Percentiles rank a stretch among this genome's conserved stretches.
Conservation (phyloP, 2,797 vertebrate species). For the Clarias fuscus region DNA sequence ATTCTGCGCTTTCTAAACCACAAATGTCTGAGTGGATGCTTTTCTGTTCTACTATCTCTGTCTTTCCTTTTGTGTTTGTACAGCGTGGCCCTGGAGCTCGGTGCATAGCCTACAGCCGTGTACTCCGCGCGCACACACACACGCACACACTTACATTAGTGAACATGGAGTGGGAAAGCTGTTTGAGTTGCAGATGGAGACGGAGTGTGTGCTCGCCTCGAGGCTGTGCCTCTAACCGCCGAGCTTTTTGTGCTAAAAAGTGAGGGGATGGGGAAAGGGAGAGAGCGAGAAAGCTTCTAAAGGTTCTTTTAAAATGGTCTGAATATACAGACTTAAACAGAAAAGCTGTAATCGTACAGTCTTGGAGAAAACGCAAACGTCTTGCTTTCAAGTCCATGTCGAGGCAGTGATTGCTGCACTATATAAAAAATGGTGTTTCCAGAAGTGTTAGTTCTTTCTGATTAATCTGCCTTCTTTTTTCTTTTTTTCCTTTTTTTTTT, state of each 20-base stretch:
- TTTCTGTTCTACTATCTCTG: conserved; percentile 43
- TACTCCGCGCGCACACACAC: conserved; percentile 32
- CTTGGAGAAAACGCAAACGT: conserved; percentile 5
- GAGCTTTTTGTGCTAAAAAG: conserved; percentile 50
- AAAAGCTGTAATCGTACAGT: conserved; percentile 17
- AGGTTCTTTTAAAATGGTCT: conserved; percentile 41
- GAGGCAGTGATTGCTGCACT: conserved; percentile 28
- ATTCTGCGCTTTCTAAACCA: conserved; percentile 2
- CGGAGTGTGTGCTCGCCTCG: conserved; percentile 46
- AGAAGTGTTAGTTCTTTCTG: conserved; percentile 26
- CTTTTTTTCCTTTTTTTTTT: not conserved
- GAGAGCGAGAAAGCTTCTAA: not conserved
- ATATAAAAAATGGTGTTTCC: conserved; percentile 8
- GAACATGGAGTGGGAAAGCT: conserved; percentile 51
- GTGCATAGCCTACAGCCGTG: conserved; percentile 51
- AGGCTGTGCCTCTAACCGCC: conserved; percentile 48
- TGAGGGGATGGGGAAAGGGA: not conserved
- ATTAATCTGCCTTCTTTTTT: conserved; percentile 19
- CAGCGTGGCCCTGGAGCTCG: conserved; percentile 48
- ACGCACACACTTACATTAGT: conserved; percentile 29
- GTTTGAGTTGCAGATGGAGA: conserved; percentile 58
- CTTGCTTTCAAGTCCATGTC: conserved; percentile 19
- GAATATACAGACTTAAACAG: conserved; percentile 29
- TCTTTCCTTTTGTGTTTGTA: conserved; percentile 52
- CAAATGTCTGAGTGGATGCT: conserved; percentile 37